Conservation (phyloP, 2,113 vertebrate genomes). For the Hypanus sabinus region DNA sequence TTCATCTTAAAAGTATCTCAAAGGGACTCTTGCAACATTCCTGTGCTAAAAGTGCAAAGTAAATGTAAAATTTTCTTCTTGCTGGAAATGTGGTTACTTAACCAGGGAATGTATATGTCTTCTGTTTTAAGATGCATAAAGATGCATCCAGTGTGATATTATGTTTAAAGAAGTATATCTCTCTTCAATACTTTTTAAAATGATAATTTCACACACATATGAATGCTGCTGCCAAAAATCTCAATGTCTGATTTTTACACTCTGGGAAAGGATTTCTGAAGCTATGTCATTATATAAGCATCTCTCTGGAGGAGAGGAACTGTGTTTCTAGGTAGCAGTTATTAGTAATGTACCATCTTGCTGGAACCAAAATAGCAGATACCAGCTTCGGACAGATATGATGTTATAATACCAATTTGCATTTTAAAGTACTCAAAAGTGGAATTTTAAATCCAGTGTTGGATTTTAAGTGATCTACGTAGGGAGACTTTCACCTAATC, state of each 20-base stretch:
- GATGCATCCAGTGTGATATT: not conserved
- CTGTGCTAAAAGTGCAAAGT: not conserved
- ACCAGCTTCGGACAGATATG: not conserved
- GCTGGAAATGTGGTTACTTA: not conserved
- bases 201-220: no score
- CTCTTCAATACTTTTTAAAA: not conserved
- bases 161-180: not conserved
- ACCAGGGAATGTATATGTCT: not conserved
- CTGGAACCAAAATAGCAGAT: not conserved
- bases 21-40: not conserved
- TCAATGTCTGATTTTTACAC: not conserved
- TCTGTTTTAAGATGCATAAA: not conserved
- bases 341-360: not conserved
- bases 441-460: not conserved
- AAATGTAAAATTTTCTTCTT: not conserved
- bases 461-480: not conserved
- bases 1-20: not conserved
- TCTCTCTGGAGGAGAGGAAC: not conserved
- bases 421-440: not conserved
- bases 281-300: not conserved
- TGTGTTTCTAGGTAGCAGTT: not conserved
- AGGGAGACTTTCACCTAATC: not conserved
- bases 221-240: not conserved
- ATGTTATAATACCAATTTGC: not conserved
- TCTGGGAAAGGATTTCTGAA: not conserved